phyloP scores from a whole-genome alignment of 2,113 vertebrate genomes.

The Megalops atlanticus region DNA sequence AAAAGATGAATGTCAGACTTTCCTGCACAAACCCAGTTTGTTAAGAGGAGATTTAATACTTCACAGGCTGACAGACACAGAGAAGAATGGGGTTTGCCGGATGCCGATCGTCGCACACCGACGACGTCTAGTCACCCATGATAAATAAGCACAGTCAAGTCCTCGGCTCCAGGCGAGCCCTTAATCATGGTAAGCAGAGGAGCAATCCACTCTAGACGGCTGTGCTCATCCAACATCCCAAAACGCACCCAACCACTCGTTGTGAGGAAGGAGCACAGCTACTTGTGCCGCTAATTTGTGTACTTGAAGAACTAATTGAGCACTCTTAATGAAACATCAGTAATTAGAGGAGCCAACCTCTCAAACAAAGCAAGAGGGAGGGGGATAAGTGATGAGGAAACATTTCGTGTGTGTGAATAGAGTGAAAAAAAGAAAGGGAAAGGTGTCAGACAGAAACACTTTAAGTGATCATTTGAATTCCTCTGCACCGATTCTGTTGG shows the following conservation, averaged over 20 bases:
- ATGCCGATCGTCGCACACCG: neutral
- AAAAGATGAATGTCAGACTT: neutral
- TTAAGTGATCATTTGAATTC: neutral
- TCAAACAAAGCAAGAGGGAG: neutral
- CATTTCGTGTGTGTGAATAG: neutral
- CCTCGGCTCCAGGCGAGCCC: neutral
- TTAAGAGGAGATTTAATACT: neutral
- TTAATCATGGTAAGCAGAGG: conserved; percentile 23
- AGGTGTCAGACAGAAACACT: neutral
- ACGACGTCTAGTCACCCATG: neutral
- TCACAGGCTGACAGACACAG: neutral
- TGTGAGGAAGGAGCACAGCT: neutral
- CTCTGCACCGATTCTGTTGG: neutral
- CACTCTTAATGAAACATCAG: conserved; percentile 29
- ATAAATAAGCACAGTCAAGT: neutral
- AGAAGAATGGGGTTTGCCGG: neutral
- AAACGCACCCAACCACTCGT: neutral
- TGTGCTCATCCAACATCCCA: neutral
- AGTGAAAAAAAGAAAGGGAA: neutral
- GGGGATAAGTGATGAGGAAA: neutral
- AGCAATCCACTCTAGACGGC: conserved; percentile 16
- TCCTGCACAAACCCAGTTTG: neutral
- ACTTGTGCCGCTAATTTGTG: conserved; percentile 18
- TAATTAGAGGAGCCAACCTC: neutral
- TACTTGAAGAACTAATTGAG: conserved; percentile 22